These are phyloP conservation scores for Pyxicephalus adspersus DNA, from an alignment of 2,113 vertebrate species.

Conservation along the genomic window DNA sequence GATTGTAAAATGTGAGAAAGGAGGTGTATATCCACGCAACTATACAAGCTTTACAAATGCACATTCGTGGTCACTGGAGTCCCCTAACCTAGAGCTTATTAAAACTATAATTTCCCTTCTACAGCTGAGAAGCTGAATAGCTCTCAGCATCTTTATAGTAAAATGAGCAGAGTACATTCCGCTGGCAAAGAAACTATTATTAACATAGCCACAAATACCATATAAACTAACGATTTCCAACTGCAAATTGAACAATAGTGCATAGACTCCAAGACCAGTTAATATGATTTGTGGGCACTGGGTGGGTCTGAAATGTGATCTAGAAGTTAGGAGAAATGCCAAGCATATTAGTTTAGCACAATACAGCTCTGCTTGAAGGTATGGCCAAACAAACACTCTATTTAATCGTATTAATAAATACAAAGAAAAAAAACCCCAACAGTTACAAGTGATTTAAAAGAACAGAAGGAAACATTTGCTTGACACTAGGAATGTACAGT, in stretches of 20 bases:
- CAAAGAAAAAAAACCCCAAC: too few relatives aligned
- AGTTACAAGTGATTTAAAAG: neutral
- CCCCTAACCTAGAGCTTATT: constrained; percentile 23
- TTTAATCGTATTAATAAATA: too few relatives aligned
- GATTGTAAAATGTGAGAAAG: neutral
- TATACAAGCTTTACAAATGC: neutral
- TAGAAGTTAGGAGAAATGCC: neutral
- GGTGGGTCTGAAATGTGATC: neutral
- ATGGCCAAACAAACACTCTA: too few relatives aligned
- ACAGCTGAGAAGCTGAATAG: constrained; percentile 15
- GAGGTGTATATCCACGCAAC: neutral
- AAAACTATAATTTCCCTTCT: constrained; percentile 30
- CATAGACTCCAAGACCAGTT: neutral
- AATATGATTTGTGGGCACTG: neutral
- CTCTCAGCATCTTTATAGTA: constrained; percentile 9
- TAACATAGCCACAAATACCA: neutral
- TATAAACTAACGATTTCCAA: neutral
- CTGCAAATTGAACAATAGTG: neutral
- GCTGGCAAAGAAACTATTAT: neutral
- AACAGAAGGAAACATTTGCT: neutral
- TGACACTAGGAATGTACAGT: neutral
- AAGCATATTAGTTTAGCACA: neutral
- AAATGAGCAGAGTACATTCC: neutral
- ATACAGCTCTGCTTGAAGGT: neutral
- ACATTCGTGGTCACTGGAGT: constrained; percentile 7